A percentile compares a stretch with the other conserved stretches of the same genome.
Conservation (phyloP, 1,140 invertebrate genomes). For the Procambarus clarkii region DNA sequence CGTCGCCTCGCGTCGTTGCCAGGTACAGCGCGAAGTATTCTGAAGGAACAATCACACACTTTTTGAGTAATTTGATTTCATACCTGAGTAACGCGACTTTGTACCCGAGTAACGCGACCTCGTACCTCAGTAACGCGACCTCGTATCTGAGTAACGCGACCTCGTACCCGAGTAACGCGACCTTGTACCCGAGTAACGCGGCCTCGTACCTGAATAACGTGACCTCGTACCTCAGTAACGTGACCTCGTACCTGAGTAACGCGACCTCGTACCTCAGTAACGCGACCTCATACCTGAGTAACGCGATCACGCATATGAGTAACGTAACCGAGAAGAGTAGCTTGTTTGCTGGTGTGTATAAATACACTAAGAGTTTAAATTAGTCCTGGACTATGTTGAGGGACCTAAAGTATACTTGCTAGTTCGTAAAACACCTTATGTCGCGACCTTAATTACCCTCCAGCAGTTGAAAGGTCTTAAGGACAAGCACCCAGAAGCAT, state of each 20-base stretch:
- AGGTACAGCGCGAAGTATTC: conserved; percentile 16
- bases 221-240: background rate
- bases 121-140: background rate
- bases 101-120: background rate
- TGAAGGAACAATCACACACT: background rate
- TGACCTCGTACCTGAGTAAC: background rate
- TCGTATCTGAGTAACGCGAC: background rate
- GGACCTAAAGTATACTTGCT: no score
- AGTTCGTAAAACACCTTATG: no score
- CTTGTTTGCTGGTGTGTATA: no score
- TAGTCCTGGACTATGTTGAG: no score
- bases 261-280: background rate
- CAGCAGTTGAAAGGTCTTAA: no score
- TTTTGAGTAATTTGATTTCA: background rate
- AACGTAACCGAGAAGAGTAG: no score
- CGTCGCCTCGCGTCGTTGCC: background rate
- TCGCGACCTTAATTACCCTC: no score
- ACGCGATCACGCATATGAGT: no score
- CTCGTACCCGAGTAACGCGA: background rate
- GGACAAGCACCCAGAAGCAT: no score
- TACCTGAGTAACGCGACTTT: background rate
- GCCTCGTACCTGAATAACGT: background rate
- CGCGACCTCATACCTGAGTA: background rate
- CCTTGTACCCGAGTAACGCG: background rate
- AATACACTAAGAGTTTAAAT: no score